These are phyloP conservation scores for Catocala nupta DNA, from an alignment of 2,888 invertebrate species.

Conservation along the genomic window DNA sequence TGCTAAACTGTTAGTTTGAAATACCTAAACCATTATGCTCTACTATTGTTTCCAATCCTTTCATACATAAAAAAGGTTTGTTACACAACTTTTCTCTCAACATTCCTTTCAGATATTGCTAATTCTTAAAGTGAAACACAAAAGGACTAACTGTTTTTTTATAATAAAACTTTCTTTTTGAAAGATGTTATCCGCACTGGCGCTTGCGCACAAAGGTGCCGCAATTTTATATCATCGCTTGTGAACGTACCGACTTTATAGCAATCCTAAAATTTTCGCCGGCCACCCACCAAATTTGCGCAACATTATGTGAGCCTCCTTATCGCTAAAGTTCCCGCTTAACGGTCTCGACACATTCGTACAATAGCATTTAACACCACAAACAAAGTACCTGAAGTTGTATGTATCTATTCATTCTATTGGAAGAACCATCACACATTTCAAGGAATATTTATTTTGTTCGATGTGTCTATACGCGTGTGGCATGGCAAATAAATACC, in stretches of 20 bases:
- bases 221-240: constrained; percentile 76
- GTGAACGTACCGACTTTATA: constrained; percentile 75
- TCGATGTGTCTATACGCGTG: constrained; percentile 13
- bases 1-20: neutral
- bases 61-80: constrained; percentile 17
- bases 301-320: constrained; percentile 65
- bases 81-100: constrained; percentile 28
- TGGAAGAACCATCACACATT: constrained; percentile 8
- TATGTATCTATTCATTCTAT: constrained; percentile 23
- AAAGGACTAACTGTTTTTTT: constrained; percentile 70
- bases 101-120: constrained; percentile 53
- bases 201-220: constrained; percentile 72
- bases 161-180: constrained; percentile 78
- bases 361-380: constrained; percentile 46
- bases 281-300: constrained; percentile 74
- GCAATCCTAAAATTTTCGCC: constrained; percentile 62
- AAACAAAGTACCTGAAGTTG: constrained; percentile 40
- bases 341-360: constrained; percentile 56
- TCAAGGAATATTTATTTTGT: constrained; percentile 19
- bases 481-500: constrained; percentile 15
- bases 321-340: constrained; percentile 62
- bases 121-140: constrained; percentile 50
- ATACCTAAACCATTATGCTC: constrained; percentile 7
- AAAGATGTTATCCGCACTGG: constrained; percentile 62
- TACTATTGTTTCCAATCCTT: constrained; percentile 18